Percentiles rank a stretch among this genome's conserved stretches.
Evolutionary conservation across 2,113 vertebrate genomes (phyloP).

Genomic region (Synodontis membranacea): DNA sequence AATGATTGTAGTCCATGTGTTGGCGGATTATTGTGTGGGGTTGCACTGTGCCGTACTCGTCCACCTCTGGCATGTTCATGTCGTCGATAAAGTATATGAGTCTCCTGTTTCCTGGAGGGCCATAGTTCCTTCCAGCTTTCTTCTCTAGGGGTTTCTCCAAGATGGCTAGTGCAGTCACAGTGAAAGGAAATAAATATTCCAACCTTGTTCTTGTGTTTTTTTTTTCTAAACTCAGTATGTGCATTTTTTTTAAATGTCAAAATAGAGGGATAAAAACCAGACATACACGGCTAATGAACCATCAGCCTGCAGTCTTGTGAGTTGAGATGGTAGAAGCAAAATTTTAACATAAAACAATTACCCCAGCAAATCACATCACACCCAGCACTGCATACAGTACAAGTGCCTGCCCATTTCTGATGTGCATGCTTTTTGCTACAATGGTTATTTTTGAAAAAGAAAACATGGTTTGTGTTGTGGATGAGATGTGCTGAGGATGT

Average conservation of each 20-base stretch:
- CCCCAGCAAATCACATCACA: neutral
- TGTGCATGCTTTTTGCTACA: neutral
- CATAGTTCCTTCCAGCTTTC: constrained; percentile 89
- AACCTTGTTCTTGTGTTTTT: too few species aligned
- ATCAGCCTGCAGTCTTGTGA: neutral
- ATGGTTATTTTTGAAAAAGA: neutral
- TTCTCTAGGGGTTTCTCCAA: constrained; percentile 95
- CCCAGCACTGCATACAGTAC: neutral
- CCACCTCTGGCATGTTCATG: constrained; percentile 94
- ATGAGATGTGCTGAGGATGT: constrained; percentile 27
- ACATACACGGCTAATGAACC: constrained; percentile 22
- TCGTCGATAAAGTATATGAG: constrained; percentile 94
- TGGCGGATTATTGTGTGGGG: constrained; percentile 92
- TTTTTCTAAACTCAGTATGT: neutral
- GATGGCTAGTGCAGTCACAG: constrained; percentile 68
- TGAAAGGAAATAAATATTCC: neutral
- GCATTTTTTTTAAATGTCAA: neutral
- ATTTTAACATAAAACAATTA: constrained; percentile 29
- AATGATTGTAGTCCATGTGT: constrained; percentile 95
- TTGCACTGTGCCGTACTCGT: constrained; percentile 87
- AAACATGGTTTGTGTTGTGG: neutral
- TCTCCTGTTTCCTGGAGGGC: constrained; percentile 83
- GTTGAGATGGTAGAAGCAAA: neutral
- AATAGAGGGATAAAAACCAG: neutral
- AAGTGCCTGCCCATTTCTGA: too few species aligned